phyloP scores from a whole-genome alignment of 1,140 invertebrate genomes.

The Bicyclus anynana region DNA sequence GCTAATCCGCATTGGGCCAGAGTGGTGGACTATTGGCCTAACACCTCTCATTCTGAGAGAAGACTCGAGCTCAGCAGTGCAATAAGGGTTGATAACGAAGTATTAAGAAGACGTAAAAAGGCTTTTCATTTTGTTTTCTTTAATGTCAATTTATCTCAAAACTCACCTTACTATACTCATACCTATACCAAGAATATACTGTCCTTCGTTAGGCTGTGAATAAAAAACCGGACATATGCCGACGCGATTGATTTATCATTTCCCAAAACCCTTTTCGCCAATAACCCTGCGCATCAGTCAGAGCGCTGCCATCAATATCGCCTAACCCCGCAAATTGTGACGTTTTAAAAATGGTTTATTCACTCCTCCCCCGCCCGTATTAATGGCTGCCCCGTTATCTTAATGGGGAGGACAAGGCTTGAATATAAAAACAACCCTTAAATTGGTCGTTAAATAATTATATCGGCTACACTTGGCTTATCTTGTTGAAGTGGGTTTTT shows the following conservation, averaged over 20 bases:
- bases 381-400: not conserved
- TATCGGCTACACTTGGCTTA: not conserved
- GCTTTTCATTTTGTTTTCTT: too few species aligned
- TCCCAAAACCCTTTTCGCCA: not conserved
- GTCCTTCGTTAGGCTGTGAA: too few species aligned
- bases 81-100: too few species aligned
- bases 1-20: too few species aligned
- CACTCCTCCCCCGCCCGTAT: not conserved
- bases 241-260: not conserved
- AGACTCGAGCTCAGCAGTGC: too few species aligned
- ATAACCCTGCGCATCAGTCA: not conserved
- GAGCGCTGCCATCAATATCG: not conserved
- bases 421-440: not conserved
- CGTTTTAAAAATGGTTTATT: conserved; percentile 4
- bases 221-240: not conserved
- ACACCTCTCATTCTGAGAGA: too few species aligned
- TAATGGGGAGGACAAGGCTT: conserved; percentile 1
- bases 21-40: too few species aligned
- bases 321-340: conserved; percentile 1
- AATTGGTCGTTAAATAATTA: not conserved
- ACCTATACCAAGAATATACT: too few species aligned
- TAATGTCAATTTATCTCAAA: too few species aligned
- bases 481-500: not conserved
- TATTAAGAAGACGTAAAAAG: too few species aligned
- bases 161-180: too few species aligned